Base-by-base conservation (phyloP, 2,797 vertebrate genomes). In the Coluber constrictor region DNA sequence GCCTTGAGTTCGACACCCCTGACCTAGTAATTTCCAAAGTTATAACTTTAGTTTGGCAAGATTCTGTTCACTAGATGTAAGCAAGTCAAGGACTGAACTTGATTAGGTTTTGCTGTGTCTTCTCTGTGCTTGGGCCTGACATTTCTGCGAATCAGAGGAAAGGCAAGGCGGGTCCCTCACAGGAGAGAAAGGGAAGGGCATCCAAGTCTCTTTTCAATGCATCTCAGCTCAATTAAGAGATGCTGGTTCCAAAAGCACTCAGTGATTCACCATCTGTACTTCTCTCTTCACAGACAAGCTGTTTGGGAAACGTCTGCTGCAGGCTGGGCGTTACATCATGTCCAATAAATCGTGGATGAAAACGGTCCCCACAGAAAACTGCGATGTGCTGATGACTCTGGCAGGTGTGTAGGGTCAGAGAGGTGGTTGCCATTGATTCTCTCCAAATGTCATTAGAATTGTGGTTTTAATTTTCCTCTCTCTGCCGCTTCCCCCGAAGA, bases 261-360 rank as follows among this genome's bases (percentile, higher is more conserved):
- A 32, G 2, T 20, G n/a, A 59, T 88, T 88, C 32, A 57, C 9
- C n/a, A 32, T 57, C 20, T 32, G 56, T 25, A 27, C 32, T 25
- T 59, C 87, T 55, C 13, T 1, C n/a, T n/a, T 0, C 12, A 37
- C 95, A 98, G 99, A 99, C 97, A 99, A 99, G 96, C 97, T 99
- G 92, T 99, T 99, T 32, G 99, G 99, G 94, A 99, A 99, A 98
- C 97, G 98, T 90, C 98, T 99, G 95, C 98, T 99, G 93, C 99
- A 99, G 96, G 99, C 98, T 0, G 99, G 99, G 87, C 98, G 99
- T 94, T 99, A 99, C 98, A 98, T 99, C 98, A 99, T 99, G 98
- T 99, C 99, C 96, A 99, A 99, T 97, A 99, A 99, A 96, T 99
- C 99, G 47, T 99, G 99, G 99, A 99, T 99, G 99, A 99, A 99